Percentiles rank a stretch among this genome's conserved stretches.
Conservation (phyloP, 2,888 invertebrate genomes). For the Zhuqinia jingwanae region DNA sequence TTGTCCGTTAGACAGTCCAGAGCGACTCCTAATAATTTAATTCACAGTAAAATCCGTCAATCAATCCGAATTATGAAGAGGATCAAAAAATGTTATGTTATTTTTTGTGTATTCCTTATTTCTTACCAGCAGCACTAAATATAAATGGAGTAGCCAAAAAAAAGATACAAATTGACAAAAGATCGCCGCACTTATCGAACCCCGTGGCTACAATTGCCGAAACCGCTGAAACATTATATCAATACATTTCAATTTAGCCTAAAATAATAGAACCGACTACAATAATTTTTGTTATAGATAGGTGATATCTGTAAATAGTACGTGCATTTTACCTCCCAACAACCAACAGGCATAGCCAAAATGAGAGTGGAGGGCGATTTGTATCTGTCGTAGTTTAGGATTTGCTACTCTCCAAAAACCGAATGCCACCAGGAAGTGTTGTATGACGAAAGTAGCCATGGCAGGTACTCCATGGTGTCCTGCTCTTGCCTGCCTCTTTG, state of each 20-base stretch:
- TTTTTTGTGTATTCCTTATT: too few species aligned
- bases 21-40: neutral
- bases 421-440: constrained; percentile 11
- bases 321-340: constrained; percentile 28
- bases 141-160: constrained; percentile 20
- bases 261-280: too few species aligned
- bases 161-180: neutral
- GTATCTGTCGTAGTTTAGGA: neutral
- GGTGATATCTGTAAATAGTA: too few species aligned
- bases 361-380: constrained; percentile 38
- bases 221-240: too few species aligned
- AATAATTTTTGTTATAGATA: too few species aligned
- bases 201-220: constrained; percentile 4
- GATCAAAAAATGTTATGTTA: neutral
- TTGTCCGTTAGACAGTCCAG: constrained; percentile 42
- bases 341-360: constrained; percentile 31
- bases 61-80: too few species aligned
- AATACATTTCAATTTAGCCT: too few species aligned
- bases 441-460: constrained; percentile 23
- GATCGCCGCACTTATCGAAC: neutral
- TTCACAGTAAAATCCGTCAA: too few species aligned
- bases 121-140: neutral
- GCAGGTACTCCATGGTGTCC: constrained; percentile 8
- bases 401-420: constrained; percentile 17
- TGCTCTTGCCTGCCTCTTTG: neutral